Evolutionary conservation across 2,888 invertebrate genomes (phyloP).

Genomic region (Scaptomyza reducta): DNA sequence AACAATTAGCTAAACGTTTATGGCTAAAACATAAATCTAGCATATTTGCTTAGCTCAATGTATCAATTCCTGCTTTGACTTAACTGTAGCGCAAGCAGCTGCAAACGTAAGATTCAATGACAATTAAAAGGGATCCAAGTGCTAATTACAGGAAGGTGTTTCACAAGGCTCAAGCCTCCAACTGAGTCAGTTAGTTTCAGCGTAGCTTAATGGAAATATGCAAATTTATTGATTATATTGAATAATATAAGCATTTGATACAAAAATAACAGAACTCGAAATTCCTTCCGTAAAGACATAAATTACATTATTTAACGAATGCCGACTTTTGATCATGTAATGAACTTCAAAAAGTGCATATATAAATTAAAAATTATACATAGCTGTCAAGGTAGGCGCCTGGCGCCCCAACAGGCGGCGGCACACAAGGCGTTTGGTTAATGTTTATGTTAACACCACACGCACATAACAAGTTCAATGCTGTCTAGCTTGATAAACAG

Average conservation of each 20-base stretch:
- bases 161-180: slow-evolving; percentile 6
- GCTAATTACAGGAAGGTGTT: slow-evolving; percentile 44
- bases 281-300: slow-evolving; percentile 70
- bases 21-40: slow-evolving; percentile 73
- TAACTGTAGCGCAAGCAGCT: slow-evolving; percentile 25
- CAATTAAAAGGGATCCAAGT: slow-evolving; percentile 35
- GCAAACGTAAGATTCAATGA: slow-evolving; percentile 8
- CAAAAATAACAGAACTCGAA: slow-evolving; percentile 17
- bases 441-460: slow-evolving; percentile 58
- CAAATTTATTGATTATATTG: slow-evolving; percentile 37
- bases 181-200: slow-evolving; percentile 10
- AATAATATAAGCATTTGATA: slow-evolving; percentile 36
- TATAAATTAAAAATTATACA: slow-evolving; percentile 37
- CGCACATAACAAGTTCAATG: slow-evolving; percentile 43
- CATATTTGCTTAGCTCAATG: slow-evolving; percentile 53
- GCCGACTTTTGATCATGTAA: slow-evolving; percentile 34
- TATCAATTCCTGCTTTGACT: slow-evolving; percentile 72
- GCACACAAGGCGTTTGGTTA: slow-evolving; percentile 32
- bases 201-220: slow-evolving; percentile 5
- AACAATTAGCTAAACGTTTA: slow-evolving; percentile 70
- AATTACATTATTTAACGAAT: slow-evolving; percentile 52
- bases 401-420: slow-evolving; percentile 24
- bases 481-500: slow-evolving; percentile 15
- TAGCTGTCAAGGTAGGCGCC: slow-evolving; percentile 44
- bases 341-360: slow-evolving; percentile 12